phyloP scores from a whole-genome alignment of 64 coral and sea anemone species.

The Trachythela sp. region DNA sequence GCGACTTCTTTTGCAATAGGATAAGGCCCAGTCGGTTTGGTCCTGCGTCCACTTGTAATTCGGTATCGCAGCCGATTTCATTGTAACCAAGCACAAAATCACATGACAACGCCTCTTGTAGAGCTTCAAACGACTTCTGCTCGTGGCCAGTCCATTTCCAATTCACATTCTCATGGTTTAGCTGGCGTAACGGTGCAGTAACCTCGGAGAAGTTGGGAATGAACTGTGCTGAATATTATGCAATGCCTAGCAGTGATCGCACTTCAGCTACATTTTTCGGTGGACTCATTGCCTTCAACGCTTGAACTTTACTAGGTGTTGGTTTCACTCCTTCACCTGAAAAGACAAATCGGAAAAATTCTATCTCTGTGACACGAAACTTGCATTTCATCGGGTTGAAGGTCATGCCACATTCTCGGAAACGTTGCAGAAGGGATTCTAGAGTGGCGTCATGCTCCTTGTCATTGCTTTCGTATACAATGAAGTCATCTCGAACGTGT shows the following conservation, averaged over 20 bases:
- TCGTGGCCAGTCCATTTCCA: slow-evolving; percentile 20
- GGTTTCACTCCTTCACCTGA: slow-evolving; percentile 40
- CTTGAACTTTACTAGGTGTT: slow-evolving; percentile 40
- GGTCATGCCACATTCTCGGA: slow-evolving; percentile 37
- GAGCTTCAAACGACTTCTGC: background rate
- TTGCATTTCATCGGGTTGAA: slow-evolving; percentile 48
- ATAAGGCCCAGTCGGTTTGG: background rate
- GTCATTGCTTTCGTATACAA: slow-evolving; percentile 22
- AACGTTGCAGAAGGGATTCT: background rate
- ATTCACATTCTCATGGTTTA: background rate
- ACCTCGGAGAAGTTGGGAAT: slow-evolving; percentile 25
- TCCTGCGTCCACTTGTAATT: background rate
- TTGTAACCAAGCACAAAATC: background rate
- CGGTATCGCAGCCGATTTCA: background rate
- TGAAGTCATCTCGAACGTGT: slow-evolving; percentile 48
- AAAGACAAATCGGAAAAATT: slow-evolving; percentile 46
- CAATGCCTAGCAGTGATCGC: background rate
- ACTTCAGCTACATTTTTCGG: background rate
- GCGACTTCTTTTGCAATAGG: background rate
- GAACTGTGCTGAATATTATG: slow-evolving; percentile 20
- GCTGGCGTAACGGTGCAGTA: slow-evolving; percentile 21
- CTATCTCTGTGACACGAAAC: slow-evolving; percentile 30
- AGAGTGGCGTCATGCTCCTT: slow-evolving; percentile 30
- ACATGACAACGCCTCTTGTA: background rate
- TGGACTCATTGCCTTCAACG: background rate